Percentiles rank a stretch among this genome's conserved stretches.
Conservation (phyloP, 2,797 vertebrate species). For the Anas bernieri region DNA sequence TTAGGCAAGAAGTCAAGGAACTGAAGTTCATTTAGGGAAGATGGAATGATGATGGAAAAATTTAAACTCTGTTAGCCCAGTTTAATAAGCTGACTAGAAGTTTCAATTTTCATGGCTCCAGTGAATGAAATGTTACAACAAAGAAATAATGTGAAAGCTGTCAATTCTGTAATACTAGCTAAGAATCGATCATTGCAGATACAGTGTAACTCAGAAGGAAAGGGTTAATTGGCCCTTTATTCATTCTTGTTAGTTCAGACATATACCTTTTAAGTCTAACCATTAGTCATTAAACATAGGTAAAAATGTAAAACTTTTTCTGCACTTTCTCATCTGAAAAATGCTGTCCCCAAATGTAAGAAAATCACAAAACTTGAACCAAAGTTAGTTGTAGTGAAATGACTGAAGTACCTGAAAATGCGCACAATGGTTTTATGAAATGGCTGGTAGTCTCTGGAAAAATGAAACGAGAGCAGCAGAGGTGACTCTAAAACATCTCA, state of each 20-base stretch:
- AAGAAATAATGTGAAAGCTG: background rate
- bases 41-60: background rate
- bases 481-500: background rate
- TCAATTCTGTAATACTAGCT: background rate
- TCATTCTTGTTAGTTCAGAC: background rate
- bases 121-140: background rate
- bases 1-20: background rate
- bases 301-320: background rate
- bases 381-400: background rate
- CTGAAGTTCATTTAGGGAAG: background rate
- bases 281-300: background rate
- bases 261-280: background rate
- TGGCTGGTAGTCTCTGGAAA: background rate
- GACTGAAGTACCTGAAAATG: background rate
- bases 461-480: background rate
- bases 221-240: background rate
- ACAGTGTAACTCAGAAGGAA: background rate
- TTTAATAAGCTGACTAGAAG: background rate
- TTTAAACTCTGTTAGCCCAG: background rate
- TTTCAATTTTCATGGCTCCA: background rate
- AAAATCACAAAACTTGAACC: background rate
- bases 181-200: background rate
- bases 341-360: background rate
- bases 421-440: background rate
- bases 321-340: background rate